These are phyloP conservation scores for Temnothorax curvispinosus DNA, from an alignment of 1,140 invertebrate genomes.

Conservation along the genomic window DNA sequence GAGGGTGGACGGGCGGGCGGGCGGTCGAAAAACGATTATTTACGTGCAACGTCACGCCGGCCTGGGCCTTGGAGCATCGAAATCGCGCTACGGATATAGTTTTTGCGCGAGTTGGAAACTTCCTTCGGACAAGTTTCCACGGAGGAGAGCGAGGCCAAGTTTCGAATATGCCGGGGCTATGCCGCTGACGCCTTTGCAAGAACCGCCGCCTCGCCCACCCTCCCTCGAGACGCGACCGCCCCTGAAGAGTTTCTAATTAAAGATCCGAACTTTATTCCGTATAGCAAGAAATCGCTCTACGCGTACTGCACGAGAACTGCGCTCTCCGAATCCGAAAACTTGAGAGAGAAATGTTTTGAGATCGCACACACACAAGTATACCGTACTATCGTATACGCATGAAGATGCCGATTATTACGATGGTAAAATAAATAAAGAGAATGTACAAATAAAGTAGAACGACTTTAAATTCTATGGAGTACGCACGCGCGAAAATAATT, in stretches of 20 bases:
- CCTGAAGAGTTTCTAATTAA: slow-evolving; percentile 83
- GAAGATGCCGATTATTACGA: background rate
- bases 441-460: background rate
- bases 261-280: slow-evolving; percentile 81
- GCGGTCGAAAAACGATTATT: slow-evolving; percentile 78
- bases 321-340: slow-evolving; percentile 34
- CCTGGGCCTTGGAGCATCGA: slow-evolving; percentile 61
- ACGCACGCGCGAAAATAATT: background rate
- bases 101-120: slow-evolving; percentile 76
- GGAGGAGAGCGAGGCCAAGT: slow-evolving; percentile 71
- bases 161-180: slow-evolving; percentile 79
- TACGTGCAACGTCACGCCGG: slow-evolving; percentile 75
- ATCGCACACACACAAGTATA: background rate
- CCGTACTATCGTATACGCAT: background rate
- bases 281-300: slow-evolving; percentile 68
- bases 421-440: background rate
- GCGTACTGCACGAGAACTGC: slow-evolving; percentile 29
- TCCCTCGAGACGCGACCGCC: slow-evolving; percentile 69
- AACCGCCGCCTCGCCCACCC: slow-evolving; percentile 72
- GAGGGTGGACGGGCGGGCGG: slow-evolving; percentile 31
- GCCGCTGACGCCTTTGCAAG: slow-evolving; percentile 81
- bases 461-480: background rate
- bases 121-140: slow-evolving; percentile 77
- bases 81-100: slow-evolving; percentile 66
- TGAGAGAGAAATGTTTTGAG: background rate